Evolutionary conservation across 2,797 vertebrate genomes (phyloP).

Genomic region (Pampus argenteus): DNA sequence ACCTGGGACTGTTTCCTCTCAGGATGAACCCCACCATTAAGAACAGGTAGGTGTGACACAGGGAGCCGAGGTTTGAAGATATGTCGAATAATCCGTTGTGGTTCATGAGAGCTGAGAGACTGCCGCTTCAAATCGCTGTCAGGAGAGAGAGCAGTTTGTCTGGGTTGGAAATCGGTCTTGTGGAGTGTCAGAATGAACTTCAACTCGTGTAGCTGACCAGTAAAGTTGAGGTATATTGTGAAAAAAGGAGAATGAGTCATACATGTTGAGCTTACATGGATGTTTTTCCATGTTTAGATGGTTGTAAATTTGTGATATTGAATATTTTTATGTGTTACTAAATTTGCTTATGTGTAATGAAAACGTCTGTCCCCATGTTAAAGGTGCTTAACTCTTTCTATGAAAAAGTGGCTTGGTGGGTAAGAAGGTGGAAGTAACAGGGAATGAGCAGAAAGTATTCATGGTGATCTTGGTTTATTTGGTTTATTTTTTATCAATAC

Average conservation of each 20-base stretch:
- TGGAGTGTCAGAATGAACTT: neutral
- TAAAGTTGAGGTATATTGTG: neutral
- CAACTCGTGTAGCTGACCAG: neutral
- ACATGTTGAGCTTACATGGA: neutral
- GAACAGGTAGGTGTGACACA: conserved; percentile 65
- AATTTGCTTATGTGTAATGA: no score
- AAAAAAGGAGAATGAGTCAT: neutral
- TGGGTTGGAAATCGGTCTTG: neutral
- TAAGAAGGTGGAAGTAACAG: neutral
- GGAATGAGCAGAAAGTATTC: neutral
- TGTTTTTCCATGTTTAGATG: neutral
- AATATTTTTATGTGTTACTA: no score
- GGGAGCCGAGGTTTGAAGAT: neutral
- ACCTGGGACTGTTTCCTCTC: conserved; percentile 79
- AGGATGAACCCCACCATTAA: conserved; percentile 81
- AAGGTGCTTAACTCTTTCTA: no score
- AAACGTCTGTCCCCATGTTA: no score
- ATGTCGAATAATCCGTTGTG: neutral
- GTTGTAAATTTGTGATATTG: neutral
- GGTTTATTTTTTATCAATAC: neutral
- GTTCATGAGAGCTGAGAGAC: neutral
- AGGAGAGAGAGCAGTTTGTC: neutral
- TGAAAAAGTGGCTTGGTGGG: neutral
- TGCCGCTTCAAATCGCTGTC: neutral
- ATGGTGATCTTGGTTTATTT: neutral